A percentile compares a stretch with the other conserved stretches of the same genome.
Evolutionary conservation across 2,888 invertebrate species (phyloP).

Genomic region (Entomobrya multifasciata): DNA sequence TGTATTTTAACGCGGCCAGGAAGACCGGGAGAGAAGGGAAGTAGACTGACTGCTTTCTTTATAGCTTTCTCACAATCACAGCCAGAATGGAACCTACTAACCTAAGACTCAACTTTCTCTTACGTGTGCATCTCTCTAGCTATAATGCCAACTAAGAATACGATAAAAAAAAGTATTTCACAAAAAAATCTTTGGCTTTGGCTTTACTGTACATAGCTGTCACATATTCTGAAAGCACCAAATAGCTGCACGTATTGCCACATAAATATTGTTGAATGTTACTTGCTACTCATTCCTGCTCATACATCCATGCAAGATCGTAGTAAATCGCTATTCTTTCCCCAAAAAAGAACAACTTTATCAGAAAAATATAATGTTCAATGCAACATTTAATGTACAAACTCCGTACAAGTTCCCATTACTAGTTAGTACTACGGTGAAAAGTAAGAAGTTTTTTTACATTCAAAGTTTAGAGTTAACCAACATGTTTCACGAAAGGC

Average conservation of each 20-base stretch:
- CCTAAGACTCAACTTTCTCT: neutral
- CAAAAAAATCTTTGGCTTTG: too few relatives aligned
- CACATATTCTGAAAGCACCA: neutral
- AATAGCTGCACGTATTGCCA: conserved; percentile 35
- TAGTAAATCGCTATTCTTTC: neutral
- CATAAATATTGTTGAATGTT: conserved; percentile 33
- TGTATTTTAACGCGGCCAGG: neutral
- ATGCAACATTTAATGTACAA: neutral
- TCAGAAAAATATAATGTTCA: neutral
- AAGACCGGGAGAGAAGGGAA: neutral
- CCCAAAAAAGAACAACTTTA: neutral
- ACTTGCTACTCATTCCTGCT: too few relatives aligned
- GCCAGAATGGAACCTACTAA: too few relatives aligned
- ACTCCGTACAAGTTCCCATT: too few relatives aligned
- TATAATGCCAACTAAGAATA: neutral
- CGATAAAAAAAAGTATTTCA: conserved; percentile 16
- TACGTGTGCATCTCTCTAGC: neutral
- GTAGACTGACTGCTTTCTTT: neutral
- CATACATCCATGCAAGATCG: conserved; percentile 13
- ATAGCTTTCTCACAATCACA: neutral
- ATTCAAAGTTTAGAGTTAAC: conserved; percentile 14
- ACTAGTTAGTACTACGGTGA: neutral
- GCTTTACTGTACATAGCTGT: neutral
- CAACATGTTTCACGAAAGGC: neutral
- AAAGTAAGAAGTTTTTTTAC: conserved; percentile 5